Base-by-base conservation (phyloP, 2,888 invertebrate species). In the Oligia strigilis region DNA sequence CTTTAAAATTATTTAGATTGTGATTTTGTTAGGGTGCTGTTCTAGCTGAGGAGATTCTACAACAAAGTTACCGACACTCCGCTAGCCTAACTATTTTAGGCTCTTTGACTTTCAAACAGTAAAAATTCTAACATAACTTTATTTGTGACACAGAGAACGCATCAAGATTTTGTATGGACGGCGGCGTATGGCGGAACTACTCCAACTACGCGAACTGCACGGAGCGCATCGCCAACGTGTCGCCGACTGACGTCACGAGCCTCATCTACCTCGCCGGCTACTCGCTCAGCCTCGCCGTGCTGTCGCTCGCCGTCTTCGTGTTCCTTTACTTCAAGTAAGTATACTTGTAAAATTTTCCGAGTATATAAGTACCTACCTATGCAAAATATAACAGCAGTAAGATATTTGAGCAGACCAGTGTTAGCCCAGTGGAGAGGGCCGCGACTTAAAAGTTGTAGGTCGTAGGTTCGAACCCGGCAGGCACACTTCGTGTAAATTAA, bases 261-360 rank as follows among this genome's bases (percentile, higher is more conserved):
- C 98, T 98, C 90, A 98, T 99, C 88, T 99, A 99, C 96, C 98
- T 98, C 92, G 97, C 98, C 86, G 99, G 99, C 58, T 99, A 99
- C 96, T 98, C 98, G 78, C 97, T 99, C 88, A 99, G 99, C 88
- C 97, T 99, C 75, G 97, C 98, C 73, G 98, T 98, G 19, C 97
- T 99, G 78, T 97, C 98, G 71, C 97, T 99, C 80, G 99, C 99
- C 49, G 98, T 99, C 89, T 98, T 98, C 94, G 99, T 99, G 89
- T 99, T 99, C 96, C 96, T 98, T 83, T 98, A 98, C 94, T 99
- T 98, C 97, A 99, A 99, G 99, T 99, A 96, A 98, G 98, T 86
- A 11, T 29, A 58, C 17, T 60, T 40, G 6, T 49, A 9, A 29
- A n/a, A 75, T 75, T 4, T 14, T 2, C 9, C 19, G 0, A 40